Conservation (phyloP, 2,888 invertebrate species). For the Ceraclea dissimilis region DNA sequence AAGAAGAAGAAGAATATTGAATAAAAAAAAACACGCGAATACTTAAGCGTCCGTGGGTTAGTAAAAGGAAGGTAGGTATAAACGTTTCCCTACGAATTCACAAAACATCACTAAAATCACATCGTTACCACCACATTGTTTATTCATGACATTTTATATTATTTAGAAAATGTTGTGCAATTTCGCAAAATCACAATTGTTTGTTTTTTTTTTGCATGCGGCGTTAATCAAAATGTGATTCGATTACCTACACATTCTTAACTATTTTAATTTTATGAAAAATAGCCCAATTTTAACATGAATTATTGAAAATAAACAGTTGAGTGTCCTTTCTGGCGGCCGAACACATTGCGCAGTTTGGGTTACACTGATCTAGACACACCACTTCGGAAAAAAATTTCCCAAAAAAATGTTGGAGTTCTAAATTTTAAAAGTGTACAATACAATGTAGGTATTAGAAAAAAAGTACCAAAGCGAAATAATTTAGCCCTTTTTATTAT, state of each 20-base stretch:
- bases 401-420: not conserved
- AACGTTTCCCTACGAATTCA: too few relatives aligned
- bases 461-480: not conserved
- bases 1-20: too few relatives aligned
- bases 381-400: not conserved
- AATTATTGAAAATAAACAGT: not conserved
- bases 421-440: not conserved
- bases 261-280: not conserved
- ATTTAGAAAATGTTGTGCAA: too few relatives aligned
- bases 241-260: not conserved
- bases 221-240: not conserved
- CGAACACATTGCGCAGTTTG: too few relatives aligned
- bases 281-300: not conserved
- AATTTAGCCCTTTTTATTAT: too few relatives aligned
- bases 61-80: too few relatives aligned
- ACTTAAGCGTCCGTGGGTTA: too few relatives aligned
- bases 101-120: too few relatives aligned
- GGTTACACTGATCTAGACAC: not conserved
- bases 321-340: not conserved
- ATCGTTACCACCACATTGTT: too few relatives aligned
- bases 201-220: not conserved
- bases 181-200: too few relatives aligned
- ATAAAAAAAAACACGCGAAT: too few relatives aligned
- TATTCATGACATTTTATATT: too few relatives aligned
- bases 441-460: not conserved